phyloP scores from a whole-genome alignment of 1,140 invertebrate species.

The Bombus cullumanus region DNA sequence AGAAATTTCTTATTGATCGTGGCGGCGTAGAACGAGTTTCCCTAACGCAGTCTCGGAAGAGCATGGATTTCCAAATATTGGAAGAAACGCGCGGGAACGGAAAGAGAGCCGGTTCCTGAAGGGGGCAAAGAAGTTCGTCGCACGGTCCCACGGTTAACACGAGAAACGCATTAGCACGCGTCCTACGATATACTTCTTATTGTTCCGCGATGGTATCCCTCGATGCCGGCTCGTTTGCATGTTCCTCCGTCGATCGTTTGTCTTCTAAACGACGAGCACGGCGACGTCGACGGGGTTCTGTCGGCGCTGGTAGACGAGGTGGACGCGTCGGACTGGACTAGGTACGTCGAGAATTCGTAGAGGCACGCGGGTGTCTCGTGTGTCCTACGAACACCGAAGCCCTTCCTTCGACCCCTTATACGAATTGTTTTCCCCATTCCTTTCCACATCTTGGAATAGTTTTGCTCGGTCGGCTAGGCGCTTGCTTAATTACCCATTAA shows the following conservation, averaged over 20 bases:
- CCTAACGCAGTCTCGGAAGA: slow-evolving; percentile 16
- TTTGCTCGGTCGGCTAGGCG: slow-evolving; percentile 37
- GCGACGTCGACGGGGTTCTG: slow-evolving; percentile 39
- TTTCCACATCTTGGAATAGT: slow-evolving; percentile 59
- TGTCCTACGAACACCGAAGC: slow-evolving; percentile 22
- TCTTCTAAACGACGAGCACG: slow-evolving; percentile 58
- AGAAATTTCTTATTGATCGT: slow-evolving; percentile 13
- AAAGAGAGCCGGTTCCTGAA: slow-evolving; percentile 14
- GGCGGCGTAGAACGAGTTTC: not conserved
- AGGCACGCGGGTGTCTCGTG: slow-evolving; percentile 47
- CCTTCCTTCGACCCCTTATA: not conserved
- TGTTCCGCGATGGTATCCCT: slow-evolving; percentile 69
- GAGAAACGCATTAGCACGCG: slow-evolving; percentile 76
- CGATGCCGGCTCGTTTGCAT: slow-evolving; percentile 68
- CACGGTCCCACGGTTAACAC: slow-evolving; percentile 70
- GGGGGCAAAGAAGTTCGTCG: slow-evolving; percentile 35
- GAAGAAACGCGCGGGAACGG: slow-evolving; percentile 45
- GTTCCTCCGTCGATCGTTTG: slow-evolving; percentile 69
- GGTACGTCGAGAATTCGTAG: slow-evolving; percentile 66
- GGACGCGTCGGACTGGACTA: slow-evolving; percentile 33
- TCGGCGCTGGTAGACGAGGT: slow-evolving; percentile 10
- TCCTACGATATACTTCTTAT: slow-evolving; percentile 74
- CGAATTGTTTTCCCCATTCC: slow-evolving; percentile 66
- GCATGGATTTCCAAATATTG: slow-evolving; percentile 74
- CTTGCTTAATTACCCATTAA: slow-evolving; percentile 69